Evolutionary conservation across 2,888 invertebrate genomes (phyloP), one percentile per base, ranked within the genome.

Genomic region (Troglohyphantes excavatus): DNA sequence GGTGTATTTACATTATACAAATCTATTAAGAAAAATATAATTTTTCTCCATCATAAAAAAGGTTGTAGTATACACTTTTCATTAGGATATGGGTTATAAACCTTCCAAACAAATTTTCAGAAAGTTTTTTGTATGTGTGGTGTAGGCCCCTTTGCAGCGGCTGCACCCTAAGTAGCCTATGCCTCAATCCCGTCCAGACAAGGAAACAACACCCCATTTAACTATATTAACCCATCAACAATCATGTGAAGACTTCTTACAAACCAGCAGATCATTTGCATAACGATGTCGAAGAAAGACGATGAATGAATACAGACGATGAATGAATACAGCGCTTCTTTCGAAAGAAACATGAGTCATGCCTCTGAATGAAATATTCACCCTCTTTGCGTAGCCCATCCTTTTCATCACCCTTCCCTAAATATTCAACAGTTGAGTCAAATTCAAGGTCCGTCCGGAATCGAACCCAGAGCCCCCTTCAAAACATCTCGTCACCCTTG

Each of bases 381-480:
- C 63, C 27, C 65, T 61, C 33, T 43, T 46, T n/a, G 13, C 39
- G 19, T 43, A 13, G 33, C 39, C 33, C 13, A 29, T 39, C 65
- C 33, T 19, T 33, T 78, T 21, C 78, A 46, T 23, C 23, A 26
- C 26, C 33, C 72, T 26, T 33, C 7, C 13, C 76, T 78, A 63
- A 61, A 78, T 78, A 78, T 78, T 78, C 78, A 78, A 43, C 65
- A 65, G 78, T 63, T 65, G 76, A 78, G 23, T 78, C 75, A 33
- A 75, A 75, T 53, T 75, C 78, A 65, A 78, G 63, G 78, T 78
- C 78, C 78, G 53, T 59, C 13, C 72, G 39, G 21, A 29, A 33
- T 72, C 19, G 53, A 53, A 53, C 11, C 21, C 19, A 46, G 9
- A 6, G 59, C 11, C 75, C n/a, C 21, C n/a, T 29, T 75, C 19